A percentile compares a stretch with the other conserved stretches of the same genome.
Evolutionary conservation across 2,113 vertebrate species (phyloP).

Genomic region (Alexandromys fortis): DNA sequence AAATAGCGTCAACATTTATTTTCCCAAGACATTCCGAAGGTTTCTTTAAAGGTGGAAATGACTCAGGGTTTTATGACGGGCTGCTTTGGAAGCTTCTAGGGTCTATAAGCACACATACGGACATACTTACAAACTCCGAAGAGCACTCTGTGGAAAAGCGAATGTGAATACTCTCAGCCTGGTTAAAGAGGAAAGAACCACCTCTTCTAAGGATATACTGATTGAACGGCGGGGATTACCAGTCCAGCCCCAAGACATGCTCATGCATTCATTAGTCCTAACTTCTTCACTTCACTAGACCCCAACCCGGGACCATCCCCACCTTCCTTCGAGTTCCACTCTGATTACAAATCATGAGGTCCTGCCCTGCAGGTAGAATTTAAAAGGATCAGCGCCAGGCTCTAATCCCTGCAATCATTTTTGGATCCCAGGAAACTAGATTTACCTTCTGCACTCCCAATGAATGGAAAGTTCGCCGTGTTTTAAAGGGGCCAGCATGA

Average conservation of each 20-base stretch:
- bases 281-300: not conserved
- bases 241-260: not conserved
- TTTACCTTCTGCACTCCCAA: not conserved
- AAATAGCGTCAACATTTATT: slow-evolving; percentile 79
- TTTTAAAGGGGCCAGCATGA: not conserved
- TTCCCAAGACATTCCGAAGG: slow-evolving; percentile 72
- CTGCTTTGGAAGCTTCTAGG: slow-evolving; percentile 70
- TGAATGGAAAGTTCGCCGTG: not conserved
- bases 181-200: not conserved
- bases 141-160: not conserved
- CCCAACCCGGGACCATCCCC: not conserved
- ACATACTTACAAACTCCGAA: not conserved
- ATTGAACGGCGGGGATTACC: not conserved
- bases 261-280: too few relatives aligned
- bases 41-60: slow-evolving; percentile 75
- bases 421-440: slow-evolving; percentile 23
- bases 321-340: not conserved
- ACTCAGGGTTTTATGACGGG: slow-evolving; percentile 67
- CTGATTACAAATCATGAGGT: not conserved
- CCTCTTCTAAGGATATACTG: not conserved
- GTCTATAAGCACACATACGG: slow-evolving; percentile 5
- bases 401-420: not conserved
- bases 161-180: not conserved
- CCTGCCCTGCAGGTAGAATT: not conserved
- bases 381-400: not conserved